Conservation (phyloP, 2,113 vertebrate species). For the Neolamprologus caudopunctatus region DNA sequence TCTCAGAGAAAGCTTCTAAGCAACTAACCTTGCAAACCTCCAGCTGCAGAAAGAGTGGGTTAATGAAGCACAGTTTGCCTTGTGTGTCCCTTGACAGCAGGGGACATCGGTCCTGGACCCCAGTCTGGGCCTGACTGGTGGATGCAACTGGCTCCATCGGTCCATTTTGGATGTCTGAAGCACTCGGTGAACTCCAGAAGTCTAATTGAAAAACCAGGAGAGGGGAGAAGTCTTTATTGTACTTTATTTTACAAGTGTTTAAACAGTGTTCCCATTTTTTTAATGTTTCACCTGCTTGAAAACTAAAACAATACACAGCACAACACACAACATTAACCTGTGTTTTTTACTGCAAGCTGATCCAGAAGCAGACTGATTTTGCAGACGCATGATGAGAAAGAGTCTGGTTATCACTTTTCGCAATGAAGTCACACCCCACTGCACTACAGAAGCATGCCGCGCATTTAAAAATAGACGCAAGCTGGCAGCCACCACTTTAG, state of each 20-base stretch:
- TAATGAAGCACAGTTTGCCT: slow-evolving; percentile 79
- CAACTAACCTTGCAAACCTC: slow-evolving; percentile 46
- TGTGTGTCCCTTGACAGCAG: slow-evolving; percentile 34
- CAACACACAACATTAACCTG: neutral
- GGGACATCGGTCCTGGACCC: neutral
- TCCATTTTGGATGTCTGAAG: slow-evolving; percentile 58
- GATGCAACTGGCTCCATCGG: slow-evolving; percentile 41
- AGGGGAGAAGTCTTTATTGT: neutral
- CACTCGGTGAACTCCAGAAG: slow-evolving; percentile 78
- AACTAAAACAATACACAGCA: neutral
- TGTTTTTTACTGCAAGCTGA: neutral
- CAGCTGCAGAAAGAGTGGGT: slow-evolving; percentile 77
- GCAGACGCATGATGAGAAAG: neutral
- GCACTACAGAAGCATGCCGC: neutral
- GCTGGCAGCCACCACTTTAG: neutral
- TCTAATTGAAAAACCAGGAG: slow-evolving; percentile 54
- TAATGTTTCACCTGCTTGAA: neutral
- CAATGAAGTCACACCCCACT: slow-evolving; percentile 24
- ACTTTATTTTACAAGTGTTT: neutral
- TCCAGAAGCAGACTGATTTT: neutral
- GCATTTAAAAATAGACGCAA: slow-evolving; percentile 15
- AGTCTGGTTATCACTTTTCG: slow-evolving; percentile 3
- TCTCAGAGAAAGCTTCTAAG: neutral
- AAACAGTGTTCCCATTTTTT: neutral
- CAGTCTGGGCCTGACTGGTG: slow-evolving; percentile 12